Evolutionary conservation across 2,888 invertebrate species (phyloP).

Genomic region (Agrochola circellaris): DNA sequence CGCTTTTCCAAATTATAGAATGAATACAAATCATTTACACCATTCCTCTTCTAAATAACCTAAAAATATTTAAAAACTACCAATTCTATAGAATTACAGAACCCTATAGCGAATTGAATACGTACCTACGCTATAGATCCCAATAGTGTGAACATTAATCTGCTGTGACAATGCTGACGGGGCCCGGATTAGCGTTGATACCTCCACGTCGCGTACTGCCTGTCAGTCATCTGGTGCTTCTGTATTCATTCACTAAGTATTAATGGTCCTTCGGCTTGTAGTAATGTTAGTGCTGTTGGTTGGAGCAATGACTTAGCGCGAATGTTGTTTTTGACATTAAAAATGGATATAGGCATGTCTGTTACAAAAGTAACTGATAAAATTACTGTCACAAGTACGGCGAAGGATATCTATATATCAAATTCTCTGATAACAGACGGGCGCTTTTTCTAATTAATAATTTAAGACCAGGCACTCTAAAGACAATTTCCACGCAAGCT

Average conservation of each 20-base stretch:
- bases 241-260: slow-evolving; percentile 29
- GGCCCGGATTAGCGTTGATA: slow-evolving; percentile 41
- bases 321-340: background rate
- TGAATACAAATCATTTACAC: background rate
- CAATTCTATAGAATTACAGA: slow-evolving; percentile 15
- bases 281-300: background rate
- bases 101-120: background rate
- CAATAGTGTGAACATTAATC: slow-evolving; percentile 48
- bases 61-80: background rate
- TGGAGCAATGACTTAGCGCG: background rate
- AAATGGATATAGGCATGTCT: too few species aligned
- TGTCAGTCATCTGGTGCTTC: slow-evolving; percentile 23
- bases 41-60: background rate
- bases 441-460: too few species aligned
- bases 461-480: too few species aligned
- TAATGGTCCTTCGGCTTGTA: background rate
- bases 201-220: background rate
- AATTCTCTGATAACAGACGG: too few species aligned
- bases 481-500: too few species aligned
- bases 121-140: slow-evolving; percentile 25
- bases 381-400: too few species aligned
- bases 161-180: slow-evolving; percentile 35
- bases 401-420: too few species aligned
- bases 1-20: background rate
- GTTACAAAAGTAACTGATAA: too few species aligned